Conservation (phyloP, 2,888 invertebrate genomes). For the Volucella inanis region DNA sequence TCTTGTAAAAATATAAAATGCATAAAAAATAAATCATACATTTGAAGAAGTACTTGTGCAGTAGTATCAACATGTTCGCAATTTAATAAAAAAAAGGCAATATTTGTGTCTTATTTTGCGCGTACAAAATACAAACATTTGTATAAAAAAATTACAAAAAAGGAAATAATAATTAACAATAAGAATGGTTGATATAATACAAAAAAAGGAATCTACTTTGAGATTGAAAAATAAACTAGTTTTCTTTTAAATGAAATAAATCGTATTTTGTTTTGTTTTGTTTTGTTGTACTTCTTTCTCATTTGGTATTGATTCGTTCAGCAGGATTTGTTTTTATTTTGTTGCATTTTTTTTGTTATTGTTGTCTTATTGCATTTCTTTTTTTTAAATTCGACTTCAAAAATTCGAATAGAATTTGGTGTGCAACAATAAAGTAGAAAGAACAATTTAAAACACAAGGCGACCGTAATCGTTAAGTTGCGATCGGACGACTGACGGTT, state of each 20-base stretch:
- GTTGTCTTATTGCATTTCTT: slow-evolving; percentile 18
- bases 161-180: slow-evolving; percentile 9
- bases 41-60: slow-evolving; percentile 58
- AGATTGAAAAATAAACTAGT: slow-evolving; percentile 24
- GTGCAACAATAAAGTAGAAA: not conserved
- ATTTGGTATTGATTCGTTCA: slow-evolving; percentile 67
- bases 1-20: slow-evolving; percentile 13
- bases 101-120: slow-evolving; percentile 56
- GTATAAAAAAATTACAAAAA: slow-evolving; percentile 33
- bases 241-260: slow-evolving; percentile 35
- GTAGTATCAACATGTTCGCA: slow-evolving; percentile 39
- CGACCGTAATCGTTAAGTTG: slow-evolving; percentile 80
- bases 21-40: slow-evolving; percentile 31
- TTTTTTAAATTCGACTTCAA: slow-evolving; percentile 5
- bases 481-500: slow-evolving; percentile 76
- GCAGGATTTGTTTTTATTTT: slow-evolving; percentile 28
- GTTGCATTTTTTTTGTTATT: slow-evolving; percentile 3
- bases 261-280: slow-evolving; percentile 3
- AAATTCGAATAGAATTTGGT: slow-evolving; percentile 2
- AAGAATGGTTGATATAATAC: slow-evolving; percentile 30
- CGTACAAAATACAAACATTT: slow-evolving; percentile 54
- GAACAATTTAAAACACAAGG: slow-evolving; percentile 71
- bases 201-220: slow-evolving; percentile 15
- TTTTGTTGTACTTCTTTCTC: slow-evolving; percentile 67
- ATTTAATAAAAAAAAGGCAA: slow-evolving; percentile 5